Evolutionary conservation across 1,140 invertebrate species (phyloP).

Genomic region (Bombus impatiens): DNA sequence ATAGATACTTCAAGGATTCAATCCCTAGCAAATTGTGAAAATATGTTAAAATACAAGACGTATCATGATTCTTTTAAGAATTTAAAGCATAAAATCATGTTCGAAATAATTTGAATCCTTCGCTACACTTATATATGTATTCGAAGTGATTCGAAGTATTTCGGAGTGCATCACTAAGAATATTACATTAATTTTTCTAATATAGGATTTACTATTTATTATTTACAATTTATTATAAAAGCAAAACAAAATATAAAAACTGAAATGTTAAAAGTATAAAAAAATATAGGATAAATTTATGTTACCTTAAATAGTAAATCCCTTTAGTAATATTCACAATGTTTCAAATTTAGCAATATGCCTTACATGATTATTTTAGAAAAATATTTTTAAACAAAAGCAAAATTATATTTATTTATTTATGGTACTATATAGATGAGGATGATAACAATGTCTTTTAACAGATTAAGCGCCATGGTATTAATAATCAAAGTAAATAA

Average conservation of each 20-base stretch:
- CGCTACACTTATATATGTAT: not conserved
- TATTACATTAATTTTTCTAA: conserved; percentile 2
- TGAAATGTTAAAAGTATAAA: too few species aligned
- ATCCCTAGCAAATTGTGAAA: too few species aligned
- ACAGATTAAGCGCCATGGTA: conserved; percentile 45
- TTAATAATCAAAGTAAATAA: not conserved
- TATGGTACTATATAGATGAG: not conserved
- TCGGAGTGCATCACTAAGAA: not conserved
- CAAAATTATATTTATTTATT: not conserved
- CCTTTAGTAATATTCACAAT: not conserved
- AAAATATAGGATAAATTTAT: too few species aligned
- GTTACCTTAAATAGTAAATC: not conserved
- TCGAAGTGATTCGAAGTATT: not conserved
- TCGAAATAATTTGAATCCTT: too few species aligned
- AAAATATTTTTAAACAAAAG: not conserved
- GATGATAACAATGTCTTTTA: conserved; percentile 24
- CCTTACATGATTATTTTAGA: not conserved
- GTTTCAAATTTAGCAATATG: not conserved
- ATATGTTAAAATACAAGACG: too few species aligned
- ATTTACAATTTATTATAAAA: not conserved
- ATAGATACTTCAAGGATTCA: not conserved
- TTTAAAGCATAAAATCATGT: too few species aligned
- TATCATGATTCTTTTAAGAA: too few species aligned
- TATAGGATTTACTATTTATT: conserved; percentile 5
- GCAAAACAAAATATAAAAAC: not conserved